Conservation (phyloP, 2,113 vertebrate genomes). For the Odocoileus hemionus region DNA sequence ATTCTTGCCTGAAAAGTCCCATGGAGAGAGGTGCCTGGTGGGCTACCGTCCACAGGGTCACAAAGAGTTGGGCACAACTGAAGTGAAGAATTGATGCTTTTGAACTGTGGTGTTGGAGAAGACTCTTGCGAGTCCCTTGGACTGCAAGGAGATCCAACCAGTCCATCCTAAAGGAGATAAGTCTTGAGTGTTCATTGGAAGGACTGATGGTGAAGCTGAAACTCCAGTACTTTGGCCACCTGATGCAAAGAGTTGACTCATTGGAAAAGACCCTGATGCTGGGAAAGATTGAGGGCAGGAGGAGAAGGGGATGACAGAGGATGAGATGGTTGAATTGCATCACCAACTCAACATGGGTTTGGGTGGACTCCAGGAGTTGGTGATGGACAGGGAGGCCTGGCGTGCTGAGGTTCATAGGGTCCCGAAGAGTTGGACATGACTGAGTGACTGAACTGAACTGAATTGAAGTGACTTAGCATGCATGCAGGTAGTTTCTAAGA, state of each 20-base stretch:
- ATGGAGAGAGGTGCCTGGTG: not conserved
- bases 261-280: not conserved
- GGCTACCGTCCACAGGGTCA: not conserved
- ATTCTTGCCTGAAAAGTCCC: not conserved
- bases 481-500: not conserved
- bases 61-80: not conserved
- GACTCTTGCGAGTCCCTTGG: not conserved
- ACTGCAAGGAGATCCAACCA: not conserved
- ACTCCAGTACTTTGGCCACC: not conserved
- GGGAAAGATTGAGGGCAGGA: not conserved
- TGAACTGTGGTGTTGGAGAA: not conserved
- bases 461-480: not conserved
- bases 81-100: not conserved
- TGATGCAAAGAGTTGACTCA: not conserved
- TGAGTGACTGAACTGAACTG: not conserved
- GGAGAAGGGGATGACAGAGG: fast-evolving
- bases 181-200: not conserved
- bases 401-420: fast-evolving
- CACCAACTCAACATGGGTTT: not conserved
- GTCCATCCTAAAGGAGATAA: not conserved
- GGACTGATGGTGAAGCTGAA: not conserved
- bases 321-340: not conserved
- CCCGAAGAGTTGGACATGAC: fast-evolving
- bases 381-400: not conserved
- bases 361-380: fast-evolving